Conservation (phyloP, 2,797 vertebrate species). For the Pelochelys cantorii region DNA sequence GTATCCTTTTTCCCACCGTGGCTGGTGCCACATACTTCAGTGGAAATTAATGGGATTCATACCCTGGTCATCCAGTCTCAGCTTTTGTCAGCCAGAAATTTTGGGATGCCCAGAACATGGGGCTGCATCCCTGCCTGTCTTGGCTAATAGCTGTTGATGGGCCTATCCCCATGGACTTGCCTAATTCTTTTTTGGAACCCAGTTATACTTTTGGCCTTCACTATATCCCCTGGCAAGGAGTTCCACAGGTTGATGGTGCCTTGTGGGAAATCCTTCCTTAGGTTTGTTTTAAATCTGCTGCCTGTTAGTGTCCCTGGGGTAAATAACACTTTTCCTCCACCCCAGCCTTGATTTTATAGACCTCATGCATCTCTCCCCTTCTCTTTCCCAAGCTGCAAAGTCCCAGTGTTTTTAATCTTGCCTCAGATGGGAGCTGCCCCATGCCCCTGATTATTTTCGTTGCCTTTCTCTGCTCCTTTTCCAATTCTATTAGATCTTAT, state of each 20-base stretch:
- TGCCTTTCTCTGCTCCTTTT: neutral
- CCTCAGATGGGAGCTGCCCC: neutral
- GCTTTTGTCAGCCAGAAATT: neutral
- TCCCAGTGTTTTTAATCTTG: neutral
- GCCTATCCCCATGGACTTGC: neutral
- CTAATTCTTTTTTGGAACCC: neutral
- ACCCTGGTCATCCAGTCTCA: neutral
- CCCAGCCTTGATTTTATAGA: neutral
- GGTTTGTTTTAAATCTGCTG: neutral
- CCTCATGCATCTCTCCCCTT: neutral
- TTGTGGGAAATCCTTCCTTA: neutral
- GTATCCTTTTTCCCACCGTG: neutral
- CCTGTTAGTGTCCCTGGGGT: neutral
- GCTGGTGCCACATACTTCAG: neutral
- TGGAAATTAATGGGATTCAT: neutral
- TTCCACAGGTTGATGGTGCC: neutral
- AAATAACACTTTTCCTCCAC: neutral
- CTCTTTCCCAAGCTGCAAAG: neutral
- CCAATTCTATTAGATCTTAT: neutral
- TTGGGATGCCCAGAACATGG: neutral
- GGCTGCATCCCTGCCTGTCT: neutral
- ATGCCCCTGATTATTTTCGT: neutral
- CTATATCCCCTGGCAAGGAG: no score
- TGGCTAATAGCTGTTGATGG: no score
- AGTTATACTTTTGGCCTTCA: neutral